These are phyloP conservation scores for Sinelater perroti DNA, from an alignment of 2,888 invertebrate species.

Conservation along the genomic window DNA sequence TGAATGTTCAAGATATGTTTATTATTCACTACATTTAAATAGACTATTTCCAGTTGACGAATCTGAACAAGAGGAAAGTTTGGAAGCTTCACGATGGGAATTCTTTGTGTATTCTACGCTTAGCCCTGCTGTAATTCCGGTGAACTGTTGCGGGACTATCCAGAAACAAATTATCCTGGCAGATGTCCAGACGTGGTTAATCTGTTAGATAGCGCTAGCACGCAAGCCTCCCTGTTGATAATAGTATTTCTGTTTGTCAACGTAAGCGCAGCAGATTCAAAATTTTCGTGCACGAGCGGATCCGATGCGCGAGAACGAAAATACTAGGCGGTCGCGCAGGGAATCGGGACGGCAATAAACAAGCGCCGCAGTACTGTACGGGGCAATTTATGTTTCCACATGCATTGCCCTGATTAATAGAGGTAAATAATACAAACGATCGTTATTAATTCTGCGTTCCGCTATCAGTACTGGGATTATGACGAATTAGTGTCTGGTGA, in stretches of 20 bases:
- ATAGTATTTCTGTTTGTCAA: conserved; percentile 20
- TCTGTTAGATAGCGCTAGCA: conserved; percentile 17
- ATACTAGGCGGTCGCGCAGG: neutral
- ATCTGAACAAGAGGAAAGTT: too few species aligned
- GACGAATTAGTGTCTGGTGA: conserved; percentile 10
- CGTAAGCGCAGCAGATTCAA: conserved; percentile 13
- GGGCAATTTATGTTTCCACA: neutral
- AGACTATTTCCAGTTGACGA: too few species aligned
- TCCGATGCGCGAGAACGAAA: conserved; percentile 8
- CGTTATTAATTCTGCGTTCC: neutral
- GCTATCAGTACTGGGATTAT: conserved; percentile 13
- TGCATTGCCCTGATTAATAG: conserved; percentile 1
- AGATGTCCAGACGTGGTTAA: conserved; percentile 22
- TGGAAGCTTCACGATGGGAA: too few species aligned
- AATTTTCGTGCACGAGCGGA: conserved; percentile 18
- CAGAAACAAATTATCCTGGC: conserved; percentile 18
- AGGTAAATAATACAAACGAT: neutral
- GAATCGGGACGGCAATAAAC: neutral
- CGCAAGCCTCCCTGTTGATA: conserved; percentile 17
- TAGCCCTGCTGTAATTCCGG: too few species aligned
- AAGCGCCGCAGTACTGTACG: neutral
- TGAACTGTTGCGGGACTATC: conserved; percentile 12
- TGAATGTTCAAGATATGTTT: too few species aligned
- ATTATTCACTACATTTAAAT: too few species aligned
- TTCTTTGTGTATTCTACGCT: too few species aligned